phyloP scores from a whole-genome alignment of 1,140 invertebrate genomes.

The Glossosoma conforme region DNA sequence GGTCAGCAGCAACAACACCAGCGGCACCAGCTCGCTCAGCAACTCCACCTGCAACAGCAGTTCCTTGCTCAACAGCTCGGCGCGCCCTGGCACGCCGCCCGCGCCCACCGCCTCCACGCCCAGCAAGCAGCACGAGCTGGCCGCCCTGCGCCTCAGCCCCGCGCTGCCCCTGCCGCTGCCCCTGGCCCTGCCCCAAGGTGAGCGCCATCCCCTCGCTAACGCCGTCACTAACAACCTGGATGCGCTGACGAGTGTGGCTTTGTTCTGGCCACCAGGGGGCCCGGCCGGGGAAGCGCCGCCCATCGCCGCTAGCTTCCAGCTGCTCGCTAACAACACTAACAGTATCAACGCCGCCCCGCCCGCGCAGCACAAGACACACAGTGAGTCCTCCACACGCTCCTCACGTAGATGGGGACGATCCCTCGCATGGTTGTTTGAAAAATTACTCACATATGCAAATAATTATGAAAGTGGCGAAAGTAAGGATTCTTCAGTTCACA shows the following conservation, averaged over 20 bases:
- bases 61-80: slow-evolving; percentile 20
- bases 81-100: slow-evolving; percentile 5
- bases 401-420: too few relatives aligned
- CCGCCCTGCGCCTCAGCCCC: slow-evolving; percentile 9
- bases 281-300: too few relatives aligned
- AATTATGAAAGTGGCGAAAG: too few relatives aligned
- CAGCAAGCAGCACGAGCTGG: slow-evolving; percentile 14
- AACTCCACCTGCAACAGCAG: slow-evolving; percentile 18
- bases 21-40: slow-evolving; percentile 21
- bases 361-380: not conserved
- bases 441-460: too few relatives aligned
- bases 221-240: too few relatives aligned
- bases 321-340: not conserved
- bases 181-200: not conserved
- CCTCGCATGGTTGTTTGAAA: too few relatives aligned
- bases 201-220: not conserved
- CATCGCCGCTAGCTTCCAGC: too few relatives aligned
- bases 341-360: not conserved
- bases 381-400: slow-evolving; percentile 4
- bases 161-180: slow-evolving; percentile 1
- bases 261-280: too few relatives aligned
- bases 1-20: slow-evolving; percentile 41
- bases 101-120: slow-evolving; percentile 29
- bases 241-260: too few relatives aligned
- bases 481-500: too few relatives aligned